Base-by-base conservation (phyloP, 2,888 invertebrate species). In the Onthophagus sagittarius region DNA sequence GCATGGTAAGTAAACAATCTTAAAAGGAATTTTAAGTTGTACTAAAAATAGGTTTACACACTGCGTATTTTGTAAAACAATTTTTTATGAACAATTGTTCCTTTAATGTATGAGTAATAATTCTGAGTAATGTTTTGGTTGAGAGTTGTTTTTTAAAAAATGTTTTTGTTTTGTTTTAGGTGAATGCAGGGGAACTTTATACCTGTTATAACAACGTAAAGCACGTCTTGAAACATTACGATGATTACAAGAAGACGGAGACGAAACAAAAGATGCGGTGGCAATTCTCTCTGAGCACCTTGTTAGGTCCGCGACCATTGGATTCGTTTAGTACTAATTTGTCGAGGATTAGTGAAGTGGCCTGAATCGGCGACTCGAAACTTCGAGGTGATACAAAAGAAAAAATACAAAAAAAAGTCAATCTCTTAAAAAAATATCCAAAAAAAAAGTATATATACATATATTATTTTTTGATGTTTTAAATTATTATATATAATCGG, bases 211-310 rank as follows among this genome's bases (percentile, higher is more conserved):
- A 87, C 78, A 88, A 89, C 75, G 91, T 93, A 63, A 87, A 89
- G 31, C 87, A 87, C 77, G 91, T 92, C 80, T 83, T 93, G 79
- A 88, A 89, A 70, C 90, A 91, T 75, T 94, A 94, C 85, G 93
- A 94, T 83, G 91, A 91, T 70, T 86, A 90, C 85, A 85, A 91
- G 83, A 88, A 92, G 86, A 87, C 90, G 77, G 89, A 89, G 32
- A 90, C 91, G 81, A 87, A 91, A 5, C 93, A 94, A 85, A 89
- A 93, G 71, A 89, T 94, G 76, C 91, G 92, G 76, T 94, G 94
- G 94, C 87, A 90, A 74, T 87, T 94, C 73, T 93, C 93, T 7
- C 91, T 91, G 76, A 88, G 94, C 71, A 94, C 93, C 62, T 87
- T 91, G 78, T 88, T 88, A 64, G 76, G 74, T 15, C 76, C 77